Evolutionary conservation across 2,113 vertebrate genomes (phyloP).

Genomic region (Clarias batrachus): DNA sequence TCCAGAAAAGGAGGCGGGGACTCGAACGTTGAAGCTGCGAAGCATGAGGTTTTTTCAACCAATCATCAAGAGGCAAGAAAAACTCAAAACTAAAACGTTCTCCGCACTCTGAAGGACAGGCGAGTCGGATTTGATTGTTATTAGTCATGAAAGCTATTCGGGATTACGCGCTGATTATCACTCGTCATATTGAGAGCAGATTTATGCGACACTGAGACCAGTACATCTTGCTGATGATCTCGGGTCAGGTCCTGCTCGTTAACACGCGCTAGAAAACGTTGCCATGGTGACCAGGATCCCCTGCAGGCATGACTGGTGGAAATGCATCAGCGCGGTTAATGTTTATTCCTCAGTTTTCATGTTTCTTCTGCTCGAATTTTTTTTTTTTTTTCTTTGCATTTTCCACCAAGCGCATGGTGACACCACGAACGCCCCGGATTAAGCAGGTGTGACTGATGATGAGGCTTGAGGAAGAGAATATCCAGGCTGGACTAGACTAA

Average conservation of each 20-base stretch:
- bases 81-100: background rate
- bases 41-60: no score
- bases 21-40: background rate
- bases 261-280: background rate
- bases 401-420: background rate
- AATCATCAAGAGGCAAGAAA: background rate
- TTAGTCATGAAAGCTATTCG: background rate
- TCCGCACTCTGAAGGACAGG: background rate
- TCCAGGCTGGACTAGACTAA: background rate
- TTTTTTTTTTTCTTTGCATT: background rate
- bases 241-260: background rate
- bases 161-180: background rate
- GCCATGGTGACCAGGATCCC: slow-evolving; percentile 21
- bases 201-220: background rate
- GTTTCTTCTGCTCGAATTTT: background rate
- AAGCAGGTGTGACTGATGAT: background rate
- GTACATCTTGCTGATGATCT: background rate
- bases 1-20: background rate
- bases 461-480: background rate
- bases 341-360: background rate
- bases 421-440: no score
- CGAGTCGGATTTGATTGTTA: background rate
- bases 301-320: background rate
- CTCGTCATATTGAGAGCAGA: background rate
- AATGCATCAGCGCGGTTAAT: slow-evolving; percentile 25